Evolutionary conservation across 2,113 vertebrate genomes (phyloP).

Genomic region (Sapajus apella): DNA sequence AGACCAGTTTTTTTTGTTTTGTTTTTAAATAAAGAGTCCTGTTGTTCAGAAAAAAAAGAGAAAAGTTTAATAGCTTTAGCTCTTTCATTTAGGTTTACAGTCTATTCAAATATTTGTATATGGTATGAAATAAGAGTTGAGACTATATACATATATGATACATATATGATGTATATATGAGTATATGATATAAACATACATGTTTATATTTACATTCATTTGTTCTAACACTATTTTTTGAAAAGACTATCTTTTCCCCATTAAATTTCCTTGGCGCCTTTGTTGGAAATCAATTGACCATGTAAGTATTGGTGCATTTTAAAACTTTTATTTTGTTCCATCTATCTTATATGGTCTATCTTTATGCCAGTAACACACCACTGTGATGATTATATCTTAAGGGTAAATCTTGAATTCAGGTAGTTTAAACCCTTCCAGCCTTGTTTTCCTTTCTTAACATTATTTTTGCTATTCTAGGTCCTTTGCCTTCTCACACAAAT

Average conservation of each 20-base stretch:
- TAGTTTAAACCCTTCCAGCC: neutral
- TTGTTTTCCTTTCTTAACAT: neutral
- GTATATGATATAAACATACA: no score
- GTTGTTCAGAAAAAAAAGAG: no score
- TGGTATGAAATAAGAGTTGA: neutral
- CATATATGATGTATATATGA: neutral
- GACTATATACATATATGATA: neutral
- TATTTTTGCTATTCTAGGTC: neutral
- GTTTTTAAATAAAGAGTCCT: no score
- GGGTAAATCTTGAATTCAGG: neutral
- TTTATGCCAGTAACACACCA: neutral
- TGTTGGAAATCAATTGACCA: neutral
- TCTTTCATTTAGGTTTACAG: neutral
- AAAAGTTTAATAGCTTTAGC: neutral
- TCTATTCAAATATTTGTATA: neutral
- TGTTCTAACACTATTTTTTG: neutral
- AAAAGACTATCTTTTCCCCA: neutral
- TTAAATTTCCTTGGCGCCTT: neutral
- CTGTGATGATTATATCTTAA: neutral
- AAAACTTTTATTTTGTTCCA: neutral
- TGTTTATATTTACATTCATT: neutral
- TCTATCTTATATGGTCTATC: neutral
- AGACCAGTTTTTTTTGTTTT: no score
- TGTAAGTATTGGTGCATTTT: neutral
- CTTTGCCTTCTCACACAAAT: neutral